Percentiles rank a stretch among this genome's conserved stretches.
Conservation (phyloP, 2,113 vertebrate genomes). For the Siphamia tubifer region DNA sequence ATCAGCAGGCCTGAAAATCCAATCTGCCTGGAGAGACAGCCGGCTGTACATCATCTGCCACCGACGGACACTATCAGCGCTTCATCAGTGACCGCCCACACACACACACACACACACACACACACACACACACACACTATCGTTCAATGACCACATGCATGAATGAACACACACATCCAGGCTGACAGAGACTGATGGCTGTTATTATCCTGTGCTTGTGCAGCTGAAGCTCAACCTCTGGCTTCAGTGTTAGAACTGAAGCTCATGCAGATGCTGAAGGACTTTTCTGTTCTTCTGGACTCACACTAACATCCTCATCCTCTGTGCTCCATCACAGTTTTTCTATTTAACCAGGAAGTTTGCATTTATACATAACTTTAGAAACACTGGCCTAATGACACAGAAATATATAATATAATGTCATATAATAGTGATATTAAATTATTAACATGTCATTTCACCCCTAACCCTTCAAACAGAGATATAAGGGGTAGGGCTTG, state of each 20-base stretch:
- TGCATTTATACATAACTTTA: too few species aligned
- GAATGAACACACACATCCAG: conserved; percentile 43
- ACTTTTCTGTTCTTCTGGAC: conserved; percentile 18
- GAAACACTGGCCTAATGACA: too few species aligned
- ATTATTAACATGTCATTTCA: too few species aligned
- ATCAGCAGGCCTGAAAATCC: conserved; percentile 84
- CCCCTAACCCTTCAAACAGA: too few species aligned
- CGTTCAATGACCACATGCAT: conserved; percentile 68
- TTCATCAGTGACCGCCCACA: conserved; percentile 73
- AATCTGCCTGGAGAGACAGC: conserved; percentile 82
- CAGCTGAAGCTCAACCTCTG: conserved; percentile 32
- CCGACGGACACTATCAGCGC: conserved; percentile 75
- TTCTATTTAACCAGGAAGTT: too few species aligned
- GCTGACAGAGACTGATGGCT: conserved; percentile 74
- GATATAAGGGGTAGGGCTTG: too few species aligned
- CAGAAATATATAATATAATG: too few species aligned
- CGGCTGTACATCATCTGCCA: conserved; percentile 83
- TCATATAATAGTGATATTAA: too few species aligned
- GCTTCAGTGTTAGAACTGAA: conserved; percentile 38
- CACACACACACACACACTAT: conserved; percentile 30
- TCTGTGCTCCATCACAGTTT: too few species aligned
- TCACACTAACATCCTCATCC: too few species aligned
- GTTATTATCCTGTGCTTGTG: conserved; percentile 65
- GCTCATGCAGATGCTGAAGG: conserved; percentile 35
- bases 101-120: conserved; percentile 23